Evolutionary conservation across 1,140 invertebrate genomes (phyloP).

Genomic region (Wasmannia auropunctata): DNA sequence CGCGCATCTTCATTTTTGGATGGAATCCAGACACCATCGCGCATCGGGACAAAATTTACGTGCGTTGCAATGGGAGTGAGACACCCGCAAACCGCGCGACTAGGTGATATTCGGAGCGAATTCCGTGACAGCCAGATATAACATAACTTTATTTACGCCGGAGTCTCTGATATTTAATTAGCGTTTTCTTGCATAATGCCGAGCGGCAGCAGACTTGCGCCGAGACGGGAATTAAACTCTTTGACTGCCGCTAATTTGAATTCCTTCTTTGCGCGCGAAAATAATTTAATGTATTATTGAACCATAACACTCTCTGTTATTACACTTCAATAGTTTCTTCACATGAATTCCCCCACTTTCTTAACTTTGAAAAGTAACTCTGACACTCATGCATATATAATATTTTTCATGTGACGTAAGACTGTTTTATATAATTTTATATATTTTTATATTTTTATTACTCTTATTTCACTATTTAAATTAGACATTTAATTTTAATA

Average conservation of each 20-base stretch:
- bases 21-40: not conserved
- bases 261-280: not conserved
- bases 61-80: not conserved
- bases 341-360: not conserved
- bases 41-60: slow-evolving; percentile 13
- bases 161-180: slow-evolving; percentile 39
- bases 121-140: slow-evolving; percentile 5
- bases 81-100: not conserved
- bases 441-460: not conserved
- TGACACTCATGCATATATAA: not conserved
- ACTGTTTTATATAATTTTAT: too few relatives aligned
- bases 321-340: not conserved
- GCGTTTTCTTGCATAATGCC: slow-evolving; percentile 21
- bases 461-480: not conserved
- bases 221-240: slow-evolving; percentile 14
- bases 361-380: not conserved
- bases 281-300: not conserved
- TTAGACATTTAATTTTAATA: not conserved
- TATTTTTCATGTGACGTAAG: not conserved
- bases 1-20: not conserved
- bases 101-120: not conserved
- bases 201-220: not conserved
- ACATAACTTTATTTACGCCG: slow-evolving; percentile 20
- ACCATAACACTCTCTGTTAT: not conserved
- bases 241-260: slow-evolving; percentile 22